Evolutionary conservation across 1,140 invertebrate genomes (phyloP).

Genomic region (Plodia interpunctella): DNA sequence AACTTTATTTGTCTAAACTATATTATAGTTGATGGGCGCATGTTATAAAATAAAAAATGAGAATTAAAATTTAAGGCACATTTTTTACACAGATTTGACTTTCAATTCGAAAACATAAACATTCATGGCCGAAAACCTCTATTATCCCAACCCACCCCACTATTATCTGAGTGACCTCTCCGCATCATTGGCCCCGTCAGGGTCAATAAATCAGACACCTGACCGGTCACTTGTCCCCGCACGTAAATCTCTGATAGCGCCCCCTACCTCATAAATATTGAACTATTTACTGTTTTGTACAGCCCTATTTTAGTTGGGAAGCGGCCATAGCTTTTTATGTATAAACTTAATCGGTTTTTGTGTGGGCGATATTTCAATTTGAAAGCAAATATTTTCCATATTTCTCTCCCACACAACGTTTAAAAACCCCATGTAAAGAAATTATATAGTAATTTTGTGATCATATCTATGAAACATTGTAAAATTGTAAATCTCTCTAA

Average conservation of each 20-base stretch:
- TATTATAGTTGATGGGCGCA: no score
- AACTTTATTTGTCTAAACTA: no score
- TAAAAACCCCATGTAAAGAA: no score
- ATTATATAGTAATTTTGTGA: no score
- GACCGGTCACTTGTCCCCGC: constrained; percentile 1
- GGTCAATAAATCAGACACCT: constrained; percentile 6
- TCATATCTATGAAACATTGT: no score
- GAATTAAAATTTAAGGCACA: background rate
- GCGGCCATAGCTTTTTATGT: no score
- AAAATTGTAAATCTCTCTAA: no score
- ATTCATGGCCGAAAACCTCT: background rate
- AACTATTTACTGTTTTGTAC: constrained; percentile 6
- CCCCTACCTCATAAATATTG: constrained; percentile 5
- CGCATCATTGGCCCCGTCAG: constrained; percentile 3
- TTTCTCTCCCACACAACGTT: no score
- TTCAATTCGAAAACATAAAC: background rate
- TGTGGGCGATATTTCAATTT: no score
- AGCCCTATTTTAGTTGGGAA: background rate
- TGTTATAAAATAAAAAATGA: no score
- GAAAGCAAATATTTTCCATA: no score
- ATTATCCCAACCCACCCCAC: background rate
- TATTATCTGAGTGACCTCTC: constrained; percentile 6
- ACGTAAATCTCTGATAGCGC: constrained; percentile 3
- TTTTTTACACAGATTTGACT: background rate
- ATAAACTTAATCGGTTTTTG: no score